These are phyloP conservation scores for Laspeyria flexula DNA, from an alignment of 2,888 invertebrate species.

Conservation along the genomic window DNA sequence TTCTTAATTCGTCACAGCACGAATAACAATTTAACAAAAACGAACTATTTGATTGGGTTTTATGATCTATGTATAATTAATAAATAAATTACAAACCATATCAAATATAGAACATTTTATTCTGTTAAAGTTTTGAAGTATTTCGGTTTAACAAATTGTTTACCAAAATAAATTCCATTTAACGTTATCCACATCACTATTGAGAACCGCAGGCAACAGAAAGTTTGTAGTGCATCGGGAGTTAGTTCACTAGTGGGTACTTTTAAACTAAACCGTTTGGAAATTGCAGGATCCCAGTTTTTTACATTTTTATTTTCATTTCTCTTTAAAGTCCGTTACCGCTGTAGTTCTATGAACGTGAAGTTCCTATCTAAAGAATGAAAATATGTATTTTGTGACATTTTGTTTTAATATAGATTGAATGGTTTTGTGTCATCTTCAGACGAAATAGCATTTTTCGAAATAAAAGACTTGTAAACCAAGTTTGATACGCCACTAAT, in stretches of 20 bases:
- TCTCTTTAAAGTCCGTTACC: constrained; percentile 22
- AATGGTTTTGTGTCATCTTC: no score
- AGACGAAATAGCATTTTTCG: no score
- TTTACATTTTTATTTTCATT: constrained; percentile 35
- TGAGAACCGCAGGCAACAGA: constrained; percentile 44
- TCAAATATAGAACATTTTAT: no score
- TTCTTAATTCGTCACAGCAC: no score
- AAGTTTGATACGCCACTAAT: no score
- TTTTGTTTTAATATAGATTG: not conserved
- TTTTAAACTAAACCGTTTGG: constrained; percentile 65
- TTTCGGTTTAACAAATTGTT: no score
- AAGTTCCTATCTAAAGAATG: constrained; percentile 16
- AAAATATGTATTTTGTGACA: constrained; percentile 2
- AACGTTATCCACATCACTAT: constrained; percentile 33
- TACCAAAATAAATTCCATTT: not conserved
- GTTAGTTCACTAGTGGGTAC: constrained; percentile 57
- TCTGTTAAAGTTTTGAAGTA: no score
- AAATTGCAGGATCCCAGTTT: constrained; percentile 60
- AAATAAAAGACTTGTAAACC: no score
- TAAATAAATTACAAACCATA: no score
- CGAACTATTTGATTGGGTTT: no score
- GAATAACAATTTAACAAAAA: no score
- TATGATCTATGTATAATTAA: no score
- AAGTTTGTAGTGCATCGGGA: constrained; percentile 64
- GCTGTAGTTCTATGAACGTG: constrained; percentile 27